Conservation (phyloP, 2,113 vertebrate genomes). For the Bubalus kerabau region DNA sequence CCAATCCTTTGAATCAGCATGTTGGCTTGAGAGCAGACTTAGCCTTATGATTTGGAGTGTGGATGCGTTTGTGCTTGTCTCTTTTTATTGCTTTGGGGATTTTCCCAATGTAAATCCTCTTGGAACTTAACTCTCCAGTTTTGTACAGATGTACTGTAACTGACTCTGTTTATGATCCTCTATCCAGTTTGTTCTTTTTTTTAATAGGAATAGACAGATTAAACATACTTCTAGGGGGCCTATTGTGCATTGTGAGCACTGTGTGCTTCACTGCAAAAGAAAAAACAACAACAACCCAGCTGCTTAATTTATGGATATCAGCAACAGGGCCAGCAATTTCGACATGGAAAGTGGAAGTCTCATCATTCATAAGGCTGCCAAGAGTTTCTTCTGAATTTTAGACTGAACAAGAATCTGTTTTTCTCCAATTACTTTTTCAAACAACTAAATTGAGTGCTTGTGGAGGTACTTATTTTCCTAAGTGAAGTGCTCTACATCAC, state of each 20-base stretch:
- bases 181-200: slow-evolving; percentile 70
- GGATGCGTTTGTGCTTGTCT: slow-evolving; percentile 62
- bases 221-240: slow-evolving; percentile 76
- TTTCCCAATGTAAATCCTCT: slow-evolving; percentile 74
- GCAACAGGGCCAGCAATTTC: slow-evolving; percentile 73
- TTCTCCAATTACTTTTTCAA: slow-evolving; percentile 58
- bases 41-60: slow-evolving; percentile 52
- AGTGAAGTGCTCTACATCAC: not conserved
- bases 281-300: slow-evolving; percentile 54
- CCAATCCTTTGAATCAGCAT: slow-evolving; percentile 51
- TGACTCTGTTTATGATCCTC: slow-evolving; percentile 72
- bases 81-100: slow-evolving; percentile 68
- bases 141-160: slow-evolving; percentile 69
- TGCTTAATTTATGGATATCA: slow-evolving; percentile 79
- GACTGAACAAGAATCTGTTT: slow-evolving; percentile 68
- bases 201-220: slow-evolving; percentile 70
- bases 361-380: slow-evolving; percentile 71
- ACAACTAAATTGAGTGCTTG: slow-evolving; percentile 59
- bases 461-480: slow-evolving; percentile 40
- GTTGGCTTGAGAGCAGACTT: slow-evolving; percentile 41
- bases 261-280: slow-evolving; percentile 66
- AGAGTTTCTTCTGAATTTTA: slow-evolving; percentile 25
- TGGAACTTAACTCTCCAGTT: slow-evolving; percentile 60
- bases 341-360: slow-evolving; percentile 63
- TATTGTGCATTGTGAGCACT: slow-evolving; percentile 72